These are phyloP conservation scores for Microctenopoma lineatum DNA, from an alignment of 2,797 vertebrate species.

Conservation along the genomic window DNA sequence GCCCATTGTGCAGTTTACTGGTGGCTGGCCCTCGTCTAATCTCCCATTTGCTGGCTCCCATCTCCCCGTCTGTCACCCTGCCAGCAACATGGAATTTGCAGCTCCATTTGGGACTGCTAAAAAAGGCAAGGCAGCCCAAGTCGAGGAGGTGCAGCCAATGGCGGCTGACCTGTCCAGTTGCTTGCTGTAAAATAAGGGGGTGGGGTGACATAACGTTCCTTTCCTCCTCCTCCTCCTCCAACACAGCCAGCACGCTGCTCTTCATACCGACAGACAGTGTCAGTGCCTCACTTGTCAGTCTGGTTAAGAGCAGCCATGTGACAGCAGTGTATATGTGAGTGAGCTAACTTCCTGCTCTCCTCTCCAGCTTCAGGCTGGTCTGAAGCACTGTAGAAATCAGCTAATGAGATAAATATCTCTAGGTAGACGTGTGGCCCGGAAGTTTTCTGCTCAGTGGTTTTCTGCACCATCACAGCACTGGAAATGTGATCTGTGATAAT, in stretches of 20 bases:
- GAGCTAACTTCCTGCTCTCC: constrained; percentile 75
- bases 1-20: constrained; percentile 67
- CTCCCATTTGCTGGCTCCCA: constrained; percentile 90
- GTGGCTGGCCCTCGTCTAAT: constrained; percentile 77
- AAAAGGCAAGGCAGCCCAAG: constrained; percentile 96
- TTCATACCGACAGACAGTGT: not conserved
- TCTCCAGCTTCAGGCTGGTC: constrained; percentile 34
- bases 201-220: constrained; percentile 63
- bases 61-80: constrained; percentile 88
- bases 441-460: constrained; percentile 19
- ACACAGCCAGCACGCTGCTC: constrained; percentile 33
- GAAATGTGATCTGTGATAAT: constrained; percentile 45
- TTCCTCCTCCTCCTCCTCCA: constrained; percentile 55
- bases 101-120: constrained; percentile 92
- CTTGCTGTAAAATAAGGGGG: constrained; percentile 79
- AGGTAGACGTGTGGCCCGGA: constrained; percentile 5
- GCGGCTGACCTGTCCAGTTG: constrained; percentile 82
- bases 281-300: constrained; percentile 2
- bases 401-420: not conserved
- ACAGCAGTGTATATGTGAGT: constrained; percentile 68
- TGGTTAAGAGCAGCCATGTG: constrained; percentile 69
- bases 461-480: constrained; percentile 11
- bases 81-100: constrained; percentile 90
- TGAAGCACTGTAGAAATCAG: not conserved
- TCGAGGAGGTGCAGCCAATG: constrained; percentile 90